Evolutionary conservation across 1,140 invertebrate genomes (phyloP).

Genomic region (Brachionus rotundiformis): DNA sequence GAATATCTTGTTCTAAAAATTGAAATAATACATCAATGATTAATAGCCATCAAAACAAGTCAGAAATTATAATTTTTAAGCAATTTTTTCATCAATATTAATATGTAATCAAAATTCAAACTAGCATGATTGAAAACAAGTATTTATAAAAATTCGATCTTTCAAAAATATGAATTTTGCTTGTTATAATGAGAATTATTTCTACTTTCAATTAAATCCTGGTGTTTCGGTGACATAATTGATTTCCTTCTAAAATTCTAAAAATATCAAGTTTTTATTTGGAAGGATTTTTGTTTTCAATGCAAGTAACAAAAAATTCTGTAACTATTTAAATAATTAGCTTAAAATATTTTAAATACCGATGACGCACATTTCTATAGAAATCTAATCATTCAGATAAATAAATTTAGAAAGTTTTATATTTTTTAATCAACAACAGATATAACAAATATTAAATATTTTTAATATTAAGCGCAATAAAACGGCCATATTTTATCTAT

Average conservation of each 20-base stretch:
- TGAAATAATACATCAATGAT: neutral
- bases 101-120: neutral
- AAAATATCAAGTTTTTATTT: neutral
- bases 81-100: neutral
- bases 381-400: neutral
- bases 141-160: neutral
- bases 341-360: neutral
- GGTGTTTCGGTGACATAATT: neutral
- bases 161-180: neutral
- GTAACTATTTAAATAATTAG: neutral
- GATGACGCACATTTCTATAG: neutral
- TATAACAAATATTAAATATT: neutral
- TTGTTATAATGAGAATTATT: too few relatives aligned
- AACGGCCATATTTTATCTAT: neutral
- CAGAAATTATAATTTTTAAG: neutral
- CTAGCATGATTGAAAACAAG: neutral
- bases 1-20: neutral
- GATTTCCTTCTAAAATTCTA: neutral
- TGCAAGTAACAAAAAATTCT: neutral
- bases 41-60: neutral
- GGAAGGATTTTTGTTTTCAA: too few relatives aligned
- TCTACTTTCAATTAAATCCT: too few relatives aligned
- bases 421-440: neutral
- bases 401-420: neutral
- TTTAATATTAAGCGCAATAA: neutral